A percentile compares a stretch with the other conserved stretches of the same genome.
These are phyloP conservation scores for Drosophila nr. perissopoda DNA, from an alignment of 2,888 invertebrate genomes.

Conservation along the genomic window DNA sequence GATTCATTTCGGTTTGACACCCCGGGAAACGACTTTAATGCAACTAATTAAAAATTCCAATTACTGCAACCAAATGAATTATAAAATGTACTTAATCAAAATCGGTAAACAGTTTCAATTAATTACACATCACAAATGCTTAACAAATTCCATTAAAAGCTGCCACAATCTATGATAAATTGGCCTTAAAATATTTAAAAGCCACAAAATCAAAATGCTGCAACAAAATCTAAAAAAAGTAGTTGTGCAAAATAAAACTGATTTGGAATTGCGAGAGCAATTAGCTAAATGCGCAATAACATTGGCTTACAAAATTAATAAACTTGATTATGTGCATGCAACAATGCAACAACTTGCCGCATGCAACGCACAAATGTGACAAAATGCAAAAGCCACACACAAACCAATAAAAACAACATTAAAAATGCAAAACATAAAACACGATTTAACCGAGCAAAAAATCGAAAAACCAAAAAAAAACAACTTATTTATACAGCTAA, in stretches of 20 bases:
- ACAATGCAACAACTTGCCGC: conserved; percentile 37
- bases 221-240: conserved; percentile 15
- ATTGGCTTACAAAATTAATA: conserved; percentile 77
- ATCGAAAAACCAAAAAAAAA: conserved; percentile 32
- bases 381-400: conserved; percentile 48
- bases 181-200: conserved; percentile 44
- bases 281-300: conserved; percentile 61
- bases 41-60: background rate
- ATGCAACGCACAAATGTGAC: conserved; percentile 69
- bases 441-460: conserved; percentile 18
- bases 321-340: conserved; percentile 48
- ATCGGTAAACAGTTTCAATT: conserved; percentile 47
- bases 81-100: conserved; percentile 21
- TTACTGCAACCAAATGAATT: conserved; percentile 4
- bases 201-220: conserved; percentile 42
- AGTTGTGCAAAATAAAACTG: conserved; percentile 27
- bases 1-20: background rate
- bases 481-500: conserved; percentile 46
- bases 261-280: conserved; percentile 71
- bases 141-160: conserved; percentile 66
- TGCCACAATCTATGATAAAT: conserved; percentile 48
- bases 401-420: conserved; percentile 47
- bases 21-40: background rate
- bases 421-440: conserved; percentile 67
- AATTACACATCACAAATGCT: conserved; percentile 62